Evolutionary conservation across 2,797 vertebrate species (phyloP), one percentile per base, ranked within the genome.

Genomic region (Pseudopleuronectes americanus): DNA sequence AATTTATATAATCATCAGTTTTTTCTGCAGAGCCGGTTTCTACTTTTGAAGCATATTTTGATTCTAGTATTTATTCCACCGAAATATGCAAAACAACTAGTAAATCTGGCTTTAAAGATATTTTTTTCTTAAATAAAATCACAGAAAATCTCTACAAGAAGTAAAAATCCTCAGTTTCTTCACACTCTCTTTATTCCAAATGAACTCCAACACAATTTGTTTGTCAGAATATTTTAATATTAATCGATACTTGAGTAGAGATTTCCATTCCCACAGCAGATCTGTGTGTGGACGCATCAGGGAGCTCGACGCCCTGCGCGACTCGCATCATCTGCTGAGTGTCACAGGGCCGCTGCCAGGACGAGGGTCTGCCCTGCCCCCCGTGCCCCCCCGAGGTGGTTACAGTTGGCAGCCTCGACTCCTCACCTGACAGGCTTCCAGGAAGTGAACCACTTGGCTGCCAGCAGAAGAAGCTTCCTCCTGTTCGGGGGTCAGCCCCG

Each of bases 381-480:
- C 8, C n/a, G 64, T 71, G 49, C 74, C 76, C 86, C 90, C 89
- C 84, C 87, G 81, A 86, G 80, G 80, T 75, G 71, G 41, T 79
- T 84, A 86, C 76, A 87, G 55, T 91, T 91, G 91, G 89, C 90
- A 87, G 76, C 70, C 66, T 26, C 9, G 22, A 21, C 78, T 71
- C 83, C 71, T 80, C 85, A 87, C 86, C 89, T 90, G 85, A 85
- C 85, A 85, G 67, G 66, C 81, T 79, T 90, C 89, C 88, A 90
- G 80, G 80, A 80, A 75, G 81, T 68, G 56, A 83, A 79, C 78
- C 81, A 74, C 77, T 84, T 81, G 74, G 58, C 87, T 89, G 87
- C 85, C 92, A 90, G 84, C 76, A 80, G 83, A 84, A 86, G 88
- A 83, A 51, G 90, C 87, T 81, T 80, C 69, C 81, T 84, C 81